Base-by-base conservation (phyloP, 2,797 vertebrate genomes). In the Gymnoscopelus microlampas region DNA sequence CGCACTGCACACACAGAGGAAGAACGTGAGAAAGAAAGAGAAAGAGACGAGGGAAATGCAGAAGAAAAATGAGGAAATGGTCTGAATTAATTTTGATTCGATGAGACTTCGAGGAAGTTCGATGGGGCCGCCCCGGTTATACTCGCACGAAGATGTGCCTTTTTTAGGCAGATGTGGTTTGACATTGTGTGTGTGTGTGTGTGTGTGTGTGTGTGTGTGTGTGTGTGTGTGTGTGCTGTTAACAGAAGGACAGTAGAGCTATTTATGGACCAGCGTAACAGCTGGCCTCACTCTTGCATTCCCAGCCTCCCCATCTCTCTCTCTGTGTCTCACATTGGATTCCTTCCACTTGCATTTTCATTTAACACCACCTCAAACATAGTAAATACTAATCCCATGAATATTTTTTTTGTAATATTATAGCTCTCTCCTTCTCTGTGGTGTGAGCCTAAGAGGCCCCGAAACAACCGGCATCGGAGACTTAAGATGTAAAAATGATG, bases 181-280 rank as follows among this genome's bases (percentile, higher is more conserved):
- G 56, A 15, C 23, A 35, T 19, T 53, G 77, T 74, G 53, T 62
- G 51, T 57, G 54, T 69, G 50, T 60, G 50, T 2, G 15, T 2
- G 2, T 54, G 29, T 49, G 54, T 51, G 60, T n/a, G 15, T 60
- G 55, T 7, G 32, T 58, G 53, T 56, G 32, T 51, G 50, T 48
- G 29, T 53, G 53, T 19, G 19, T 19, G 19, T 19, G 19, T 19
- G 19, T 19, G 19, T 19, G 19, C 19, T 59, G 75, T 51, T 47
- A 80, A 62, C 75, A 78, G 78, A 74, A 69, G 74, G 79, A 80
- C 75, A 70, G 71, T 65, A 73, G 69, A 66, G 74, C 85, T 86
- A 81, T 88, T 89, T 78, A 68, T 79, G 80, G 86, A 50, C 1
- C 72, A 66, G 53, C 75, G 67, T 78, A 87, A 86, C 86, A 85